A percentile compares a stretch with the other conserved stretches of the same genome.
phyloP scores from a whole-genome alignment of 2,888 invertebrate species.

The Dasypolia templi region DNA sequence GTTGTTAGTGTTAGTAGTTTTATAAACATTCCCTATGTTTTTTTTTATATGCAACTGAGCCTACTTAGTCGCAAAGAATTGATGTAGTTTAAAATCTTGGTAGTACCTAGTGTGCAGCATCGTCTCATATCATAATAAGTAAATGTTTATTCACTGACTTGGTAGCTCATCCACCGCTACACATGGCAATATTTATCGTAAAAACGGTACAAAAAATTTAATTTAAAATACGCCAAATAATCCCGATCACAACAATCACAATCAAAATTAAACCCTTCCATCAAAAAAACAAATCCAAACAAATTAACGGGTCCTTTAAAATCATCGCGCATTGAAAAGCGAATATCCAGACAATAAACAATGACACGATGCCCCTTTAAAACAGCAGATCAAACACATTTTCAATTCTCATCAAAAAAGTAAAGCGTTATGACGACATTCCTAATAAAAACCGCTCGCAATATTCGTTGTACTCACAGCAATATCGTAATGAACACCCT shows the following conservation, averaged over 20 bases:
- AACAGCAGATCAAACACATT: constrained; percentile 85
- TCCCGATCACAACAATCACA: constrained; percentile 37
- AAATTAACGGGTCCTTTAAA: constrained; percentile 64
- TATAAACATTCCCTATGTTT: not conserved
- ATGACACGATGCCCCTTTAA: constrained; percentile 74
- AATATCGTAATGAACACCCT: constrained; percentile 90
- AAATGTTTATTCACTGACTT: not conserved
- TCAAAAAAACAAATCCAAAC: constrained; percentile 56
- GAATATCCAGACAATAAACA: constrained; percentile 74
- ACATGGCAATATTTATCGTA: not conserved
- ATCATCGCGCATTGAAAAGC: constrained; percentile 62
- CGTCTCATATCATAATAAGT: not conserved
- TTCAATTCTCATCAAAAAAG: constrained; percentile 90
- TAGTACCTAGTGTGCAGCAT: not conserved
- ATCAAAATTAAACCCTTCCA: constrained; percentile 61
- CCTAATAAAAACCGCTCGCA: constrained; percentile 87
- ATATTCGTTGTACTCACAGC: constrained; percentile 87
- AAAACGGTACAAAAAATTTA: not conserved
- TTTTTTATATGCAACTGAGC: not conserved
- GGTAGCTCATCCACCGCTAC: not conserved
- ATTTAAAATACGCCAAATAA: constrained; percentile 1
- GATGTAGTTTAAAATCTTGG: not conserved
- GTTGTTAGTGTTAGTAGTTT: not conserved
- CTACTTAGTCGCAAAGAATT: not conserved
- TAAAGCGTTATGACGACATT: constrained; percentile 87